Base-by-base conservation (phyloP, 2,888 invertebrate species). In the Encarsia formosa region DNA sequence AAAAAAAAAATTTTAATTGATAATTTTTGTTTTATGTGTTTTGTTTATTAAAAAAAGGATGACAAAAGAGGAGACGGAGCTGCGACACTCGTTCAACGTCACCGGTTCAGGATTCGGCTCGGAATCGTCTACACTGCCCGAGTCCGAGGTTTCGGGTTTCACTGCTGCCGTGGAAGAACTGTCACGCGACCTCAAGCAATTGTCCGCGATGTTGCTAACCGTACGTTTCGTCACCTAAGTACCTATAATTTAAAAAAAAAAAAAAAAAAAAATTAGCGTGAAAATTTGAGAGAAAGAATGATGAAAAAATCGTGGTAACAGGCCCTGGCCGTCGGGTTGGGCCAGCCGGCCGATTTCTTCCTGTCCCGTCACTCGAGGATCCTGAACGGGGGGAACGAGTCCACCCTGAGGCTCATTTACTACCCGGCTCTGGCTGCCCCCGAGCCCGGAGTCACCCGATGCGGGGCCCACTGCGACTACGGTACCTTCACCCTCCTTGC, bases 401-500 rank as follows among this genome's bases (percentile, higher is more conserved):
- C 85, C 20, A 81, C 82, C 42, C 79, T 88, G 74, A 81, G 87
- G 47, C 68, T 87, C 56, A 75, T 87, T 61, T 86, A 86, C 76
- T 87, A 87, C 74, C 87, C 87, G 29, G 84, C 86, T 16, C 64
- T 74, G 44, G 67, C 66, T 31, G 60, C 67, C 44, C 66, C 69
- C 11, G 68, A 63, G 42, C 67, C 75, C 57, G 78, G 73, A 59
- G 78, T 78, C 73, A 82, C 83, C 34, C 79, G 86, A 32, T 86
- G 85, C 66, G 85, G 84, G 2, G 83, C 85, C 1, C 87, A 87
- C 68, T 81, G 84, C 20, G 88, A 89, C 71, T 84, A 84, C 60
- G 87, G 87, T 58, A 86, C 87, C 41, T 83, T 89, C 68, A 88
- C 88, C 15, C 75, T 89, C 54, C 76, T 88, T 37, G 80, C 86